Evolutionary conservation across 1,140 invertebrate genomes (phyloP).

Genomic region (Drosophila littoralis): DNA sequence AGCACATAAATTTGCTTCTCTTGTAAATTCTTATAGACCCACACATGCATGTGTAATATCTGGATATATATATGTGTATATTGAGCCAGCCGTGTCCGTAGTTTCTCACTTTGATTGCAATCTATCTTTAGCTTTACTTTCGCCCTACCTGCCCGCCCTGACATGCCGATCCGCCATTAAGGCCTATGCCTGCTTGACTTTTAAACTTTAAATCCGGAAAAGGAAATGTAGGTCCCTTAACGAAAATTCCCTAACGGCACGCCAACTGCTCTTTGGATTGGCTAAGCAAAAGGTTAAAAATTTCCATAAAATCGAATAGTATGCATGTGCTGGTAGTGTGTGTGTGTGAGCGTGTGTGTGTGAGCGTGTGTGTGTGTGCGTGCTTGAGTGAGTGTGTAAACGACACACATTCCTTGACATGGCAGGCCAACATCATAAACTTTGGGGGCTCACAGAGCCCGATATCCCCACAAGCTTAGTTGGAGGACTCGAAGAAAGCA

Average conservation of each 20-base stretch:
- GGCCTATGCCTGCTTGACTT: conserved; percentile 58
- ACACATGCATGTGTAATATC: not conserved
- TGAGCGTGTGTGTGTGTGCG: conserved; percentile 10
- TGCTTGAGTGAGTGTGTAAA: conserved; percentile 6
- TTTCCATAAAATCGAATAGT: conserved; percentile 80
- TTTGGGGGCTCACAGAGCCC: conserved; percentile 16
- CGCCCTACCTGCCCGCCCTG: conserved; percentile 13
- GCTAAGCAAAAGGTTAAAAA: conserved; percentile 69
- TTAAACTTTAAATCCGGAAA: conserved; percentile 73
- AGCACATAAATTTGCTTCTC: conserved; percentile 1
- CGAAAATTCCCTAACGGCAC: conserved; percentile 61
- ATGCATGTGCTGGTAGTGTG: conserved; percentile 43
- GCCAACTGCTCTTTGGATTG: conserved; percentile 51
- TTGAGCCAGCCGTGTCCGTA: conserved; percentile 10
- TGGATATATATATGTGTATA: not conserved
- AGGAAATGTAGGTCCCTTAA: conserved; percentile 49
- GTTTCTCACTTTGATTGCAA: conserved; percentile 46
- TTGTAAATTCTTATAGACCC: not conserved
- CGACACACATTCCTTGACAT: conserved; percentile 45
- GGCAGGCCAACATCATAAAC: conserved; percentile 57
- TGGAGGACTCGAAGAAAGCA: conserved; percentile 15
- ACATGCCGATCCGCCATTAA: conserved; percentile 70
- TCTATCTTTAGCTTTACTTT: conserved; percentile 66
- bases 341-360: conserved; percentile 1
- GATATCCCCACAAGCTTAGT: conserved; percentile 19